A percentile compares a stretch with the other conserved stretches of the same genome.
These are phyloP conservation scores for Pelecanus crispus DNA, from an alignment of 2,113 vertebrate genomes.

Conservation along the genomic window DNA sequence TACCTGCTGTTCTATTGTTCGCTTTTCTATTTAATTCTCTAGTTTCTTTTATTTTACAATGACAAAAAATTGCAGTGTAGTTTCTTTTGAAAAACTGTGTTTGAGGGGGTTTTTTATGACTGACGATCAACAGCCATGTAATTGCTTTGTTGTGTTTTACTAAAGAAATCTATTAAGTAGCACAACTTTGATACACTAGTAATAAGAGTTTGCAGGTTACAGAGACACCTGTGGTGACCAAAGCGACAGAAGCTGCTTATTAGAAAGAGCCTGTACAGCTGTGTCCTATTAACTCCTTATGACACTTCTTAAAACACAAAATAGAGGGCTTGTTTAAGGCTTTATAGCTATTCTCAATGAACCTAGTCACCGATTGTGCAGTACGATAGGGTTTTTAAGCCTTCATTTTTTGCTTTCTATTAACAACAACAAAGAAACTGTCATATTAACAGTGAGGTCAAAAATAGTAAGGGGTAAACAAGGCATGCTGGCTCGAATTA, in stretches of 20 bases:
- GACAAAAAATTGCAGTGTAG: conserved; percentile 84
- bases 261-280: conserved; percentile 79
- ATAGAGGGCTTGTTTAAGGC: conserved; percentile 75
- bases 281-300: conserved; percentile 82
- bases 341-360: conserved; percentile 68
- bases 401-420: conserved; percentile 36
- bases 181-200: conserved; percentile 87
- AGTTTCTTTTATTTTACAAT: conserved; percentile 85
- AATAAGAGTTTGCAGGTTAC: conserved; percentile 84
- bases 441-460: conserved; percentile 57
- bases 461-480: conserved; percentile 49
- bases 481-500: not conserved
- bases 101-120: conserved; percentile 76
- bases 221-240: conserved; percentile 84
- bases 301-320: conserved; percentile 76
- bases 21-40: conserved; percentile 76
- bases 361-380: conserved; percentile 35
- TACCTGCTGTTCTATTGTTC: conserved; percentile 82
- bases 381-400: conserved; percentile 59
- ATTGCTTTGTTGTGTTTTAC: conserved; percentile 87
- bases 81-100: conserved; percentile 81
- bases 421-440: conserved; percentile 26
- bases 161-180: conserved; percentile 86
- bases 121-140: conserved; percentile 81
- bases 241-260: conserved; percentile 78